These are phyloP conservation scores for Actinemys pallida DNA, from an alignment of 2,113 vertebrate genomes.

Conservation along the genomic window DNA sequence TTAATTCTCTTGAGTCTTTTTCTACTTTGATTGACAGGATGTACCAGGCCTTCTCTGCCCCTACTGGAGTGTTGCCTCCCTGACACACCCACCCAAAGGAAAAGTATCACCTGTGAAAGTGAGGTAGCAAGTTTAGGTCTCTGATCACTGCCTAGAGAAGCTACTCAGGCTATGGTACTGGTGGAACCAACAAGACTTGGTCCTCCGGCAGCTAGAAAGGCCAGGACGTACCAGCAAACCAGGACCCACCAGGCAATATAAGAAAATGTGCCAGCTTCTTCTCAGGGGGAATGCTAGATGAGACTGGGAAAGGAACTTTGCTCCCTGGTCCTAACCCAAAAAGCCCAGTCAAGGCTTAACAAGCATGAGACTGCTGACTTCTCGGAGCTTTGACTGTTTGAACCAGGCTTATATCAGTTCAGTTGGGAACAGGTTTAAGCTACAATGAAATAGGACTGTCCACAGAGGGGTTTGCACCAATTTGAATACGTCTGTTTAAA, in stretches of 20 bases:
- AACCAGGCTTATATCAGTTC: neutral
- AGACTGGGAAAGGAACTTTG: neutral
- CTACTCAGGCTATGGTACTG: neutral
- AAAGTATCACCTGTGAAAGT: neutral
- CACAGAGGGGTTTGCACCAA: neutral
- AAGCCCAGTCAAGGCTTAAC: neutral
- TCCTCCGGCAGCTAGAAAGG: neutral
- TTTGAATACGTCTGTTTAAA: neutral
- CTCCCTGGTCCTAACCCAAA: neutral
- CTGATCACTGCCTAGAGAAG: neutral
- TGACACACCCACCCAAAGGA: neutral
- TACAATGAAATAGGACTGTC: neutral
- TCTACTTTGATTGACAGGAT: neutral
- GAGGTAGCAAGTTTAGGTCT: neutral
- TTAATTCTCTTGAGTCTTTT: neutral
- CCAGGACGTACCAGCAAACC: neutral
- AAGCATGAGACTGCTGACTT: neutral
- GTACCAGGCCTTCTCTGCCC: neutral
- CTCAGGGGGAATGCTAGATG: neutral
- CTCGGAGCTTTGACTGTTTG: neutral
- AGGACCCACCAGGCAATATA: neutral
- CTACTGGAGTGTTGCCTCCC: no score
- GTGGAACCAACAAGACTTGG: neutral
- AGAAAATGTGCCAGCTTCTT: neutral
- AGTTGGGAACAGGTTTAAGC: neutral